Evolutionary conservation across 1,140 invertebrate species (phyloP).

Genomic region (Formica exsecta): DNA sequence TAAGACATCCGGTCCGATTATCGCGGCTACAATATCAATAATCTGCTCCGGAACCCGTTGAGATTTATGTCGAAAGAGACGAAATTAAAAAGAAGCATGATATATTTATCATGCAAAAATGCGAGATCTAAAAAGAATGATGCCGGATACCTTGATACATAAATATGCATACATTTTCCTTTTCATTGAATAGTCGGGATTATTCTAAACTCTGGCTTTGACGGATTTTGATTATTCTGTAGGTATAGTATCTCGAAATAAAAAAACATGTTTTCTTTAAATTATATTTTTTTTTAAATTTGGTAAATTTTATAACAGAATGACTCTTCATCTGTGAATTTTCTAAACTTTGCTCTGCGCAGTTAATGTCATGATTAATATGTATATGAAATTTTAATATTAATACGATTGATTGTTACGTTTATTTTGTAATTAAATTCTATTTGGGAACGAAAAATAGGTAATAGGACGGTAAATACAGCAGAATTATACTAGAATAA

Average conservation of each 20-base stretch:
- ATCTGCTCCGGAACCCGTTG: conserved; percentile 6
- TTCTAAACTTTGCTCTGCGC: neutral
- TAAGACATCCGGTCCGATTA: conserved; percentile 37
- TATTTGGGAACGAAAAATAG: neutral
- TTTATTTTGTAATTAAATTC: conserved; percentile 12
- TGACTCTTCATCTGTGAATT: no score
- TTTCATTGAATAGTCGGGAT: neutral
- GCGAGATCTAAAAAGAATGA: neutral
- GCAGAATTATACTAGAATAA: neutral
- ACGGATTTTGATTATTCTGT: neutral
- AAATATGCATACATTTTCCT: neutral
- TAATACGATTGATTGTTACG: neutral
- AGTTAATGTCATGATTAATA: neutral
- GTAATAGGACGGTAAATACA: neutral
- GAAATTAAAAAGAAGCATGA: conserved; percentile 28
- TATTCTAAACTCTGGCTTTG: neutral
- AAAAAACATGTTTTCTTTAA: neutral
- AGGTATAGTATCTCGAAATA: neutral
- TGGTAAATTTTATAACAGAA: no score
- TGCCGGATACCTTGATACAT: no score
- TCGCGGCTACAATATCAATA: conserved; percentile 61
- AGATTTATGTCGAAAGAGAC: conserved; percentile 44
- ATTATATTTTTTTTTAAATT: no score
- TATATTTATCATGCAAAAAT: conserved; percentile 18
- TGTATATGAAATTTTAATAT: neutral